Evolutionary conservation across 92 coral and sea anemone genomes (phyloP).

Genomic region (Palythoa grandis): DNA sequence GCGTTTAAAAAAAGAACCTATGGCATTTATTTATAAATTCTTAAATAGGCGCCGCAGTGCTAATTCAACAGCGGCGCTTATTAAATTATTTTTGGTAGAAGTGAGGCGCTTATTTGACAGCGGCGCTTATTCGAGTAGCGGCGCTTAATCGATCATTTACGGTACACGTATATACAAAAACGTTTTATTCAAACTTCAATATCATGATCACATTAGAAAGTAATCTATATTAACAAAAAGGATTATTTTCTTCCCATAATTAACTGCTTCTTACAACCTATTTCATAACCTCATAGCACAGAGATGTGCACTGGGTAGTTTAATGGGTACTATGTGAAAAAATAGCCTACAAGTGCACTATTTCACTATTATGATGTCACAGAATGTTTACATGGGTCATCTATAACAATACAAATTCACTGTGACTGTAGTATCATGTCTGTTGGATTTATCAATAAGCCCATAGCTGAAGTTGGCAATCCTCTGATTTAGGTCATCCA

Average conservation of each 20-base stretch:
- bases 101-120: too few relatives aligned
- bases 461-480: constrained; percentile 27
- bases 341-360: background rate
- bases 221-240: constrained; percentile 3
- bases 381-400: constrained; percentile 11
- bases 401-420: constrained; percentile 3
- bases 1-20: background rate
- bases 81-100: too few relatives aligned
- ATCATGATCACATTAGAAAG: background rate
- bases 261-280: constrained; percentile 5
- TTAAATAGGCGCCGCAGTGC: too few relatives aligned
- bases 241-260: background rate
- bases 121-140: too few relatives aligned
- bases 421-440: constrained; percentile 13
- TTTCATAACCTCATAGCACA: constrained; percentile 3
- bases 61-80: too few relatives aligned
- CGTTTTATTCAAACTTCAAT: constrained; percentile 22
- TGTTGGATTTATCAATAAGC: background rate
- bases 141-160: too few relatives aligned
- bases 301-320: constrained; percentile 6
- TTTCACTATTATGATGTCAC: background rate
- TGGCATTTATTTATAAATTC: too few relatives aligned
- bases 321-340: background rate
- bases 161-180: background rate
- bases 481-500: constrained; percentile 54